Base-by-base conservation (phyloP, 2,888 invertebrate genomes). In the Iphiclides podalirius region DNA sequence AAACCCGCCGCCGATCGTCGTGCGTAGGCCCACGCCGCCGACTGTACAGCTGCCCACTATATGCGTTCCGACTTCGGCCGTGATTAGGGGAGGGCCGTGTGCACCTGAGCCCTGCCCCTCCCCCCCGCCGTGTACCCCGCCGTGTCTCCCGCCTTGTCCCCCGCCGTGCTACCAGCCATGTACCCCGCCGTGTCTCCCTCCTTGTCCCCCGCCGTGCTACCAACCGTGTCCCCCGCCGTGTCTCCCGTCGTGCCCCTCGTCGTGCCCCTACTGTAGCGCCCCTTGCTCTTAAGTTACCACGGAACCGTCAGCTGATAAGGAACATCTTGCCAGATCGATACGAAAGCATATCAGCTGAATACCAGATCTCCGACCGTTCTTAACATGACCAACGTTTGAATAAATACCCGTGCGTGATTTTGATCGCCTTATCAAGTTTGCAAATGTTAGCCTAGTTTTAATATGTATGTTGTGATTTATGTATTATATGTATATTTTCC, bases 31-130 rank as follows among this genome's bases (percentile, higher is more conserved):
- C 1, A 49, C 62, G 1, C 70, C 63, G 0, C 57, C 66, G 0
- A 53, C 61, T 0, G 52, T 83, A 0, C 77, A 77, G 28, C 62
- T 71, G 0, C 75, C 82, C 0, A 63, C 68, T 0, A 67, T 79
- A 1, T 60, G 54, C 1, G 61, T 78, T 1, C 52, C 53, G 3
- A 55, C 61, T 0, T 52, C 57, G 0, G 13, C 46, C 1, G 49
- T 59, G 4, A 23, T 11, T 11, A 33, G 26, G 12, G 26, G 34
- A 36, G 31, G 36, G 0, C 43, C 23, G 2, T 26, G 16, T 26
- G 45, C 39, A 1, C 41, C 40, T 11, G 11, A n/a, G 6, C 37
- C 42, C 35, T 47, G 44, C n/a, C n/a, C 28, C 9, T n/a, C 28
- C n/a, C 28, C 28, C n/a, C 6, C 4, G 4, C 20, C 20, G 6